Conservation (phyloP, 1,140 invertebrate species). For the Drosophila watanabei region DNA sequence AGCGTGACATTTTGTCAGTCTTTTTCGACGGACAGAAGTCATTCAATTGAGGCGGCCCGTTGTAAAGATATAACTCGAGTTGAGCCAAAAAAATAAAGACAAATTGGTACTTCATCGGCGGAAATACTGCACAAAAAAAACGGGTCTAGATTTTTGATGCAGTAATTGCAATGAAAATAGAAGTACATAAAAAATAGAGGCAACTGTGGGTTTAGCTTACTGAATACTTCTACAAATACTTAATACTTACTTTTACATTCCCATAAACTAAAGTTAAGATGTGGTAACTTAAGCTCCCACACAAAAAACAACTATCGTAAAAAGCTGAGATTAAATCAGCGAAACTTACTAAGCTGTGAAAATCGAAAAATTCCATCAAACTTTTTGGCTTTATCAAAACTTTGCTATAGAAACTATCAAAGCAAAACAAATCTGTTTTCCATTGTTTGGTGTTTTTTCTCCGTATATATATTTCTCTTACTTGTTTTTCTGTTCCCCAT, state of each 20-base stretch:
- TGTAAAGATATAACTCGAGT: conserved; percentile 20
- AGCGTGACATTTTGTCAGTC: conserved; percentile 67
- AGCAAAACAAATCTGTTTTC: conserved; percentile 30
- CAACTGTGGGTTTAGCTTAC: no score
- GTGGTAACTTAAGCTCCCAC: background rate
- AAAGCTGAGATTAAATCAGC: conserved; percentile 9
- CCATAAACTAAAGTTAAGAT: background rate
- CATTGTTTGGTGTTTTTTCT: conserved; percentile 15
- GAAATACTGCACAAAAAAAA: conserved; percentile 19
- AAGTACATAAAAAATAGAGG: background rate
- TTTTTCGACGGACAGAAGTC: conserved; percentile 32
- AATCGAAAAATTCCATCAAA: conserved; percentile 12
- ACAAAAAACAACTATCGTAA: background rate
- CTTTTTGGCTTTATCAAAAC: conserved; percentile 9
- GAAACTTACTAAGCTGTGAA: conserved; percentile 13
- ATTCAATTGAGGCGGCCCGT: conserved; percentile 43
- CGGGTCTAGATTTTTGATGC: conserved; percentile 1
- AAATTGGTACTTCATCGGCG: conserved; percentile 53
- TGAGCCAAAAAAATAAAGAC: conserved; percentile 49
- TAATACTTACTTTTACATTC: background rate
- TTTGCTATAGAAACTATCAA: conserved; percentile 35
- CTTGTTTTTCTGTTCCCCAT: no score
- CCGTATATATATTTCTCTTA: background rate
- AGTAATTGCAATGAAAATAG: conserved; percentile 4
- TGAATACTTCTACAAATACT: background rate